Evolutionary conservation across 2,888 invertebrate genomes (phyloP).

Genomic region (Leptopilina myrica): DNA sequence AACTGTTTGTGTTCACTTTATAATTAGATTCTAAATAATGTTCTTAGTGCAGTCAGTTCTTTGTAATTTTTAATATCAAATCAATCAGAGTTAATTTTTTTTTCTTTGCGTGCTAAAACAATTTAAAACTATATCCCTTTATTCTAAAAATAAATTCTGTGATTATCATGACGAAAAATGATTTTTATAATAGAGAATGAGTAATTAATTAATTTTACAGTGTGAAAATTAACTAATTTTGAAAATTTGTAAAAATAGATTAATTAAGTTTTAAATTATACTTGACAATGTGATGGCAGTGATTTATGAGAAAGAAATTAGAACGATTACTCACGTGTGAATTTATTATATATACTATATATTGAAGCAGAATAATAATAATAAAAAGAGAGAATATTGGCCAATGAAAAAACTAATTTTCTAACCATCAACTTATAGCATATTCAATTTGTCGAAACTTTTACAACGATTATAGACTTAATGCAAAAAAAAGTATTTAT

Average conservation of each 20-base stretch:
- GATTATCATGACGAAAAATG: no score
- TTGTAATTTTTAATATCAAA: no score
- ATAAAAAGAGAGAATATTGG: constrained; percentile 10
- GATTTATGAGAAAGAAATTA: neutral
- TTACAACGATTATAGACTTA: constrained; percentile 25
- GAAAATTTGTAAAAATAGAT: neutral
- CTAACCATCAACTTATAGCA: constrained; percentile 35
- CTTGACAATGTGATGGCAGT: neutral
- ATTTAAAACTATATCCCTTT: no score
- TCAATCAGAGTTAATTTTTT: no score
- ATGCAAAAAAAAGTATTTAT: neutral
- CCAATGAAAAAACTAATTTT: constrained; percentile 45
- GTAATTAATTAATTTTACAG: no score
- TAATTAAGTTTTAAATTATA: neutral
- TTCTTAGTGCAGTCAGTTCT: no score
- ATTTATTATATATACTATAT: no score
- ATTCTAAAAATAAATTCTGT: no score
- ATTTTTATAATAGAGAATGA: no score
- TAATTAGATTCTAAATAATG: no score
- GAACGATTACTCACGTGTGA: neutral
- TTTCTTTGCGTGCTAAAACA: no score
- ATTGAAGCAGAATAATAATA: neutral
- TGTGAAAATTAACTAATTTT: neutral
- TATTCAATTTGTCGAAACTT: constrained; percentile 46
- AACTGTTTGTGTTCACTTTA: no score